Evolutionary conservation across 2,888 invertebrate genomes (phyloP).

Genomic region (Nomada flava): DNA sequence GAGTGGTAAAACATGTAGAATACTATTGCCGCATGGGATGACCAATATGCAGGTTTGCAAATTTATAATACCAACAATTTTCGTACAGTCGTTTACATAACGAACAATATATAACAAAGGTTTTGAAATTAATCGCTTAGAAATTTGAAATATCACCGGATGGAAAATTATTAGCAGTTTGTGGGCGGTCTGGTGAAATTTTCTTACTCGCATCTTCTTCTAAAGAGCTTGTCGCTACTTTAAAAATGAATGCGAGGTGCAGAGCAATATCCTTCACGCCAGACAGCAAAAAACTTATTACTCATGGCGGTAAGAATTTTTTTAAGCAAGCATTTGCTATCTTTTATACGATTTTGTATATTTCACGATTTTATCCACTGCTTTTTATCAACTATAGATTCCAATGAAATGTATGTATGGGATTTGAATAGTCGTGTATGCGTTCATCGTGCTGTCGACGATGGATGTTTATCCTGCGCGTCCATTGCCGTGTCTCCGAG

Average conservation of each 20-base stretch:
- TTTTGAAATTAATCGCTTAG: conserved; percentile 65
- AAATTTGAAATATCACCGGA: conserved; percentile 93
- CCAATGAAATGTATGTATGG: conserved; percentile 93
- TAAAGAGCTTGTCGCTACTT: conserved; percentile 90
- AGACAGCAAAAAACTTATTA: conserved; percentile 89
- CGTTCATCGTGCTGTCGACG: conserved; percentile 91
- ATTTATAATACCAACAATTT: not conserved
- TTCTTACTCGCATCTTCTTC: conserved; percentile 90
- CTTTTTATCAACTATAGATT: conserved; percentile 80
- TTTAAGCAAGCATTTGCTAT: too few relatives aligned
- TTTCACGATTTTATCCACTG: not conserved
- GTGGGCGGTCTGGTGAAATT: conserved; percentile 92
- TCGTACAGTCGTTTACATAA: not conserved
- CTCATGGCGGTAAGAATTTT: conserved; percentile 87
- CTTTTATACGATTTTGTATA: not conserved
- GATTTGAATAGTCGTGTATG: conserved; percentile 90
- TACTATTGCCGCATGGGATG: conserved; percentile 87
- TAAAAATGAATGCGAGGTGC: conserved; percentile 92
- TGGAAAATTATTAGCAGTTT: conserved; percentile 90
- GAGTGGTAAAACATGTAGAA: conserved; percentile 88
- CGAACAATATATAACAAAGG: conserved; percentile 1
- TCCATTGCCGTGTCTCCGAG: conserved; percentile 90
- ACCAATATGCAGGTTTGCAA: conserved; percentile 85
- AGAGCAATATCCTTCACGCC: conserved; percentile 89
- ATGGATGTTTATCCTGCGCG: conserved; percentile 93